Evolutionary conservation across 2,797 vertebrate species (phyloP), one percentile per base, ranked within the genome.

Genomic region (Myripristis jacobus): DNA sequence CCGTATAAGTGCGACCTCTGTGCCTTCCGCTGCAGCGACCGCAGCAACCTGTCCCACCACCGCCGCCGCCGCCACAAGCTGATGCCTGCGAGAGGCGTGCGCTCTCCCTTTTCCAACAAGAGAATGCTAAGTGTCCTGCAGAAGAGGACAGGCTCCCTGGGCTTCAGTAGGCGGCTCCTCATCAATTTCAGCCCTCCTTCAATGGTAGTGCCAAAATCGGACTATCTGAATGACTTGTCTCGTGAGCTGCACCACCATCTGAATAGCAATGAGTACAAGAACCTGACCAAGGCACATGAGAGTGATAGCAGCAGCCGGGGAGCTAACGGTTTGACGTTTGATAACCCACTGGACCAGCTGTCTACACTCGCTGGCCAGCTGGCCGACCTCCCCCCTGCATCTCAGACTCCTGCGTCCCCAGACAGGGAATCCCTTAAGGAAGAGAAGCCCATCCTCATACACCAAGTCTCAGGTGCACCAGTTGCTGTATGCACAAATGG

Each of bases 1-100:
- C 98, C 98, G 0, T 99, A 99, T 90, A 99, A 99, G 84, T 99
- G 98, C 54, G 97, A 99, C 87, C 87, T 99, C 27, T 99, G 98
- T 71, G 93, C 98, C 78, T 99, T 99, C 87, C 96, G 97, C 85
- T 99, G 98, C 80, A 99, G 98, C 3, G 98, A 99, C 90, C 96
- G 98, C 77, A 99, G 98, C 85, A 99, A 99, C 91, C 88, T 99
- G 53, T 99, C 97, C 0, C 98, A 99, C 81, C 98, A 99, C 84
- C 96, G 97, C 0, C 93, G 97, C 2, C 96, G 97, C 19, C 97
- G 98, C 36, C 98, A 99, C 90, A 99, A 99, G 89, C 96, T 98
- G 80, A 93, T 98, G 52, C 97, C 98, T 36, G 93, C 96, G 59
- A 96, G 98, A 79, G 96, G 95, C 0, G 93, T 93, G 0, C 95